Percentiles rank a stretch among this genome's conserved stretches.
Evolutionary conservation across 2,797 vertebrate species (phyloP).

Genomic region (Peromyscus melanophrys): DNA sequence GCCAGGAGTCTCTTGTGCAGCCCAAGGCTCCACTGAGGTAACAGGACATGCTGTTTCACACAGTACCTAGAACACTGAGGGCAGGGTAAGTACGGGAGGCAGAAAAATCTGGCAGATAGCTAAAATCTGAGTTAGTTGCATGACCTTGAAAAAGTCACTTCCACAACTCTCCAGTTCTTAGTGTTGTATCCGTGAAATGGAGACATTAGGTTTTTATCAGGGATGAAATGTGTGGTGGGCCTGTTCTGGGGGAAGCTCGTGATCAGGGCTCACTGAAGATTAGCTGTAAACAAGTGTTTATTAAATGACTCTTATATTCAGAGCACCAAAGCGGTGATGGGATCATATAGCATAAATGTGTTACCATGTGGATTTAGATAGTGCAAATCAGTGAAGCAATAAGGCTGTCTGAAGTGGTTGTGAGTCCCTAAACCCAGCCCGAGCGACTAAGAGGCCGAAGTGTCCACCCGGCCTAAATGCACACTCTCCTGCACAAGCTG

Average conservation of each 20-base stretch:
- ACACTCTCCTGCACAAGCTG: background rate
- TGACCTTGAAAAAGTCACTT: background rate
- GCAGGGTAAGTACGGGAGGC: background rate
- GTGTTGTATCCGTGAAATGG: background rate
- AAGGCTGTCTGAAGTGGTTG: background rate
- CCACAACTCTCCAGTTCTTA: background rate
- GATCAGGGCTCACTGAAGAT: background rate
- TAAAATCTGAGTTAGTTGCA: background rate
- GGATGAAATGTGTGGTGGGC: background rate
- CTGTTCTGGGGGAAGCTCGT: background rate
- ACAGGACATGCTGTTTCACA: background rate
- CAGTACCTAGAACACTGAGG: background rate
- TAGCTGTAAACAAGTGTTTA: background rate
- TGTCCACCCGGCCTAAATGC: fast-evolving
- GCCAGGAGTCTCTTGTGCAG: background rate
- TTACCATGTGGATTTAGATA: too few species aligned
- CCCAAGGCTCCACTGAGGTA: background rate
- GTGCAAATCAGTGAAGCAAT: background rate
- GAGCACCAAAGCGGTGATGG: background rate
- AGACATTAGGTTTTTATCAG: background rate
- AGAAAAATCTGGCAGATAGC: background rate
- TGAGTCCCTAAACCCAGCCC: background rate
- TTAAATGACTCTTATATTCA: background rate
- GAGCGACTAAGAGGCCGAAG: background rate
- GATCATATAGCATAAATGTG: fast-evolving